Conservation (phyloP, 1,140 invertebrate species). For the Notospermus geniculatus region DNA sequence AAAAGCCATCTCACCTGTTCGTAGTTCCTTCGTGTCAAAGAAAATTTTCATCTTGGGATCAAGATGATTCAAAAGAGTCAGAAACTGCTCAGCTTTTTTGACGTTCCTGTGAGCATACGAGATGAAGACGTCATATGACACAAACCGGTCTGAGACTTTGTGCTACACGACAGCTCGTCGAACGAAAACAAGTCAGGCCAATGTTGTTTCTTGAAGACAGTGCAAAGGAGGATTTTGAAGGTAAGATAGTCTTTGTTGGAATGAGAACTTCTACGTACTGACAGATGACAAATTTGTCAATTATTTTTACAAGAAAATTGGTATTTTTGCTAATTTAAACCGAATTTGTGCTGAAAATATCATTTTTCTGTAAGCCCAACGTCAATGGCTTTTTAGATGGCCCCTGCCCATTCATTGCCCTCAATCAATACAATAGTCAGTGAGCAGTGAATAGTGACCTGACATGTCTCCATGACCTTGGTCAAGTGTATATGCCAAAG, state of each 20-base stretch:
- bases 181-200: slow-evolving; percentile 64
- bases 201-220: slow-evolving; percentile 70
- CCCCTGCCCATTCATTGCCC: too few relatives aligned
- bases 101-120: slow-evolving; percentile 46
- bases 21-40: slow-evolving; percentile 45
- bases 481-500: too few relatives aligned
- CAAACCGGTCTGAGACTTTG: neutral
- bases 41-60: slow-evolving; percentile 41
- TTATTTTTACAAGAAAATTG: too few relatives aligned
- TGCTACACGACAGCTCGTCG: slow-evolving; percentile 67
- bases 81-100: slow-evolving; percentile 28
- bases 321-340: too few relatives aligned
- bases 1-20: slow-evolving; percentile 35
- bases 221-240: slow-evolving; percentile 76
- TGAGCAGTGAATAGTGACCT: too few relatives aligned
- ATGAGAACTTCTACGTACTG: too few relatives aligned
- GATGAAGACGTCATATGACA: slow-evolving; percentile 49
- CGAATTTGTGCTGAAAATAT: too few relatives aligned
- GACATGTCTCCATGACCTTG: too few relatives aligned
- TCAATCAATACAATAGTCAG: too few relatives aligned
- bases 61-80: slow-evolving; percentile 25
- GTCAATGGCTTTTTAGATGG: too few relatives aligned
- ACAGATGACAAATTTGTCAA: too few relatives aligned
- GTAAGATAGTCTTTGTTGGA: slow-evolving; percentile 32
- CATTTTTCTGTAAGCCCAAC: too few relatives aligned